A percentile compares a stretch with the other conserved stretches of the same genome.
phyloP scores from a whole-genome alignment of 2,888 invertebrate species.

The Nomada fucata region DNA sequence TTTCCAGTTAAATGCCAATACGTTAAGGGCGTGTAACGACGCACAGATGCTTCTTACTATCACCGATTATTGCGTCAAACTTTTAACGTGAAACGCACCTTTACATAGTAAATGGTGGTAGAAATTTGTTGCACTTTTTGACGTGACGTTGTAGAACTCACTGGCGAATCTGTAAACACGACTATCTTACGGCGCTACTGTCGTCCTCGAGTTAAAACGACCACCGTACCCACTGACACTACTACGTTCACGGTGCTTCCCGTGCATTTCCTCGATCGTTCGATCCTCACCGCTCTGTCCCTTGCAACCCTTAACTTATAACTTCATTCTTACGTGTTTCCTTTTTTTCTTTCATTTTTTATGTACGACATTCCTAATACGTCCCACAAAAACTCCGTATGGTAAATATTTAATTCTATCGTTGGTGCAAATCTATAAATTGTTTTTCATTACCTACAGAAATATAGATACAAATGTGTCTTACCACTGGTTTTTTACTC shows the following conservation, averaged over 20 bases:
- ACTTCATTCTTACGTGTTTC: neutral
- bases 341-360: neutral
- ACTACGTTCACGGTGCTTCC: conserved; percentile 58
- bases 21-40: neutral
- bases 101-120: conserved; percentile 82
- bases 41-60: conserved; percentile 17
- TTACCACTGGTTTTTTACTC: conserved; percentile 5
- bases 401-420: neutral
- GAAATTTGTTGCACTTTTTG: conserved; percentile 82
- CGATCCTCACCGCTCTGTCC: conserved; percentile 8
- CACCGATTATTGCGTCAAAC: conserved; percentile 29
- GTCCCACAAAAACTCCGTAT: neutral
- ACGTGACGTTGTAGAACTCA: conserved; percentile 83
- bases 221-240: conserved; percentile 45
- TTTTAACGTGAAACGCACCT: conserved; percentile 76
- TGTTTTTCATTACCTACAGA: neutral
- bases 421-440: neutral
- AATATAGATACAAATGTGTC: neutral
- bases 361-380: neutral
- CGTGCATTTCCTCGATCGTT: conserved; percentile 27
- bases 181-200: conserved; percentile 77
- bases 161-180: conserved; percentile 82
- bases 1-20: conserved; percentile 11
- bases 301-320: neutral
- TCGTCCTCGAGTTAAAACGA: conserved; percentile 58